Percentiles rank a stretch among this genome's conserved stretches.
Evolutionary conservation across 2,113 vertebrate genomes (phyloP).

Genomic region (Haemorhous mexicanus): DNA sequence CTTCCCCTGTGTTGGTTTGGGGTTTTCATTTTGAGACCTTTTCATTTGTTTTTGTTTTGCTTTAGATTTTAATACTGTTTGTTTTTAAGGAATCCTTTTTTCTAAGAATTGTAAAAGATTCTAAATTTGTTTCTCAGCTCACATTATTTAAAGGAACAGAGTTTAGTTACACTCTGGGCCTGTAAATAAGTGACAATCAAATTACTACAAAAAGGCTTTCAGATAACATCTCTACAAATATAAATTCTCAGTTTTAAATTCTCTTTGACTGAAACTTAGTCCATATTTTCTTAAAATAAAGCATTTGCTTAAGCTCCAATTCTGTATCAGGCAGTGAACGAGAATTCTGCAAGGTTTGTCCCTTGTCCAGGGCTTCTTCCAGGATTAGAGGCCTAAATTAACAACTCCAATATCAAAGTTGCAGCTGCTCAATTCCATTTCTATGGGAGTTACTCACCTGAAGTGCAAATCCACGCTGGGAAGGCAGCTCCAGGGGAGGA

Average conservation of each 20-base stretch:
- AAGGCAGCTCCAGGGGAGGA: background rate
- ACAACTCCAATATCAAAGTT: background rate
- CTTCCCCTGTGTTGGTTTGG: background rate
- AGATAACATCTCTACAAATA: background rate
- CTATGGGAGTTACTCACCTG: background rate
- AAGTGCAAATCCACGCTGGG: background rate
- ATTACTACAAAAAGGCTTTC: background rate
- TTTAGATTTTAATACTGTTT: background rate
- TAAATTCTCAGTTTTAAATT: background rate
- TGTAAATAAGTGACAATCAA: background rate
- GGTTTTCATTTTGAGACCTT: background rate
- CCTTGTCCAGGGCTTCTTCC: background rate
- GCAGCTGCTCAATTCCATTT: background rate
- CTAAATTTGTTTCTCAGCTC: background rate
- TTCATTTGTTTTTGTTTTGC: background rate
- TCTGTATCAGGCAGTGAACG: background rate
- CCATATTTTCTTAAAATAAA: background rate
- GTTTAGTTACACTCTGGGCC: background rate
- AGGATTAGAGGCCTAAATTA: background rate
- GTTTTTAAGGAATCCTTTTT: background rate
- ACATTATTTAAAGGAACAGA: background rate
- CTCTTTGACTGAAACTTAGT: background rate
- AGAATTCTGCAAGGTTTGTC: background rate
- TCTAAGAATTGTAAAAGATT: background rate
- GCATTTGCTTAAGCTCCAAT: background rate